Base-by-base conservation (phyloP, 2,797 vertebrate genomes). In the Gallinago nigripennis region DNA sequence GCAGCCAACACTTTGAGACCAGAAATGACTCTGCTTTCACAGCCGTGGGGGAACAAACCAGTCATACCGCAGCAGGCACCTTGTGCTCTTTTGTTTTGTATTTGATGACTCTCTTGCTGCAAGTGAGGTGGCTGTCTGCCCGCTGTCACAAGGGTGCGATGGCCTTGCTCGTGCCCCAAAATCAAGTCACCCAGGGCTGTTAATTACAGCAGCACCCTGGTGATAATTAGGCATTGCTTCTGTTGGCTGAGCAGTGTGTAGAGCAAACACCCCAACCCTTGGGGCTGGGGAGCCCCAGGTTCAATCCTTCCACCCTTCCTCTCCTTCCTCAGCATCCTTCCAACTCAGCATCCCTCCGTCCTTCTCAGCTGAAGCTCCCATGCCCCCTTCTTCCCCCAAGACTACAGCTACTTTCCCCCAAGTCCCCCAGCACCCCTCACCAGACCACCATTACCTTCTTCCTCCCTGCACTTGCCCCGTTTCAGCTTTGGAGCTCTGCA, bases 141-240 rank as follows among this genome's bases (percentile, higher is more conserved):
- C 10, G 2, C 15, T 35, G 0, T 16, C 31, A 27, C 12, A 2
- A 2, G 31, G 35, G n/a, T 60, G 23, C 23, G 8, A 27, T 1
- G 8, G n/a, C 37, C 70, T 54, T 41, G n/a, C 60, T 10, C 3
- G 0, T 48, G 39, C 31, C 61, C 30, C 20, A 37, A 0, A 5
- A 43, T 19, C 0, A 12, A 43, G 27, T 56, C 78, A 30, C 12
- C 20, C 79, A 45, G 41, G 24, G 28, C 41, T 43, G 31, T 2
- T 19, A 33, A 24, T 4, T 23, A 30, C 70, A 82, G 16, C 64
- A 51, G 24, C 0, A 16, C 7, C 58, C 31, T 35, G 12, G 14
- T 1, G 41, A n/a, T 5, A 21, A 14, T 7, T 1, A 60, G 8
- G n/a, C n/a, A 25, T 23, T 64, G 39, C 9, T 80, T 64, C 77